These are phyloP conservation scores for Chrysina gloriosa DNA, from an alignment of 2,888 invertebrate genomes.

Conservation along the genomic window DNA sequence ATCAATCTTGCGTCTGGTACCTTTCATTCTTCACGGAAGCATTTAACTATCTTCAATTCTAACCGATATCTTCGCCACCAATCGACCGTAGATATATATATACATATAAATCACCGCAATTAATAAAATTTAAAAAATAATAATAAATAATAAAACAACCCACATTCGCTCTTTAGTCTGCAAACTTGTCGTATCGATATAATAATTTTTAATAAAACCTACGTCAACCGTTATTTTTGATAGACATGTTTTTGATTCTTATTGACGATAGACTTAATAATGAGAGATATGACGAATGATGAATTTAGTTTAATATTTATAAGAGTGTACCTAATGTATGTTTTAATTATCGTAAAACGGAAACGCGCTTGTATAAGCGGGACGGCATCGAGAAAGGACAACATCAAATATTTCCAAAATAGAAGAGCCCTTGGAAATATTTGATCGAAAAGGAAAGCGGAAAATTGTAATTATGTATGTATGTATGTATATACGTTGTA, in stretches of 20 bases:
- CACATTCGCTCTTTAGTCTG: background rate
- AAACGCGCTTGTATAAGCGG: background rate
- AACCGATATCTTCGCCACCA: background rate
- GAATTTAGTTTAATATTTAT: background rate
- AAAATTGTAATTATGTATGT: no score
- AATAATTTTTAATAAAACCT: constrained; percentile 5
- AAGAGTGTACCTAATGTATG: background rate
- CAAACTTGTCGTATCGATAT: background rate
- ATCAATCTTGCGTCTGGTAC: no score
- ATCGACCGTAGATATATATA: background rate
- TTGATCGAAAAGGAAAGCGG: background rate
- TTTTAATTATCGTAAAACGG: background rate
- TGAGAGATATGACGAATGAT: background rate
- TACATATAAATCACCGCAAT: no score
- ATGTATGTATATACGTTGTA: background rate
- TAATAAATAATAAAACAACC: background rate
- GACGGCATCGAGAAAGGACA: background rate
- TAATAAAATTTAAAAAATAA: no score
- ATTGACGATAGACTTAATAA: constrained; percentile 1
- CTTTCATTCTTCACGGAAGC: no score
- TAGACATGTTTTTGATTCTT: constrained; percentile 16
- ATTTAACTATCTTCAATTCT: no score
- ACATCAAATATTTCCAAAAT: constrained; percentile 10
- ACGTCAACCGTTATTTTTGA: constrained; percentile 24
- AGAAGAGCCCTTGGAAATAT: constrained; percentile 19